Evolutionary conservation across 92 coral and sea anemone species (phyloP).

Genomic region (Phenganax stokvisi): DNA sequence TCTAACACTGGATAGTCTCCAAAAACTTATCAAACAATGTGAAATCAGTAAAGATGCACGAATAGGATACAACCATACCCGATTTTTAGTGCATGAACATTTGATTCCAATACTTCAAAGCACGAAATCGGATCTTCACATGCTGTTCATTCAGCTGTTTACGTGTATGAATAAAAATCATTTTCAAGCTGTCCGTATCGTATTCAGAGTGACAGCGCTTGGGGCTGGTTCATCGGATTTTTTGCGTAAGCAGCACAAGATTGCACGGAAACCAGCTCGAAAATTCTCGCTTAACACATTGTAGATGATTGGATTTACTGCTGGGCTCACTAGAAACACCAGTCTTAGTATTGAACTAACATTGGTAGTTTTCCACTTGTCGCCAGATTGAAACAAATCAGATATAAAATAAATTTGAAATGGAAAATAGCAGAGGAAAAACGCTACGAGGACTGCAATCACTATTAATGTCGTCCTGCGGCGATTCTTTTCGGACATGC

Average conservation of each 20-base stretch:
- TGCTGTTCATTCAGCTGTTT: no score
- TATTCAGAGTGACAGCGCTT: not conserved
- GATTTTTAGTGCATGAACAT: no score
- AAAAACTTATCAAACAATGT: no score
- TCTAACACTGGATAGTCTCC: no score
- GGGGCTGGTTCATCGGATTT: not conserved
- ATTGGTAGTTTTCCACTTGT: not conserved
- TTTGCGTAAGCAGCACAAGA: slow-evolving; percentile 13
- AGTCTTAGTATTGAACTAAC: not conserved
- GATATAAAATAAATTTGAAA: not conserved
- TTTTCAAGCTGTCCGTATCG: not conserved
- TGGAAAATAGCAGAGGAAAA: slow-evolving; percentile 6
- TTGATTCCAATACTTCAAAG: no score
- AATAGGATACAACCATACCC: no score
- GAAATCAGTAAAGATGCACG: no score
- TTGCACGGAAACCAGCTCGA: not conserved
- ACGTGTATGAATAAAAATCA: not conserved
- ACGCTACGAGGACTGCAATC: not conserved
- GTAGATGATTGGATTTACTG: not conserved
- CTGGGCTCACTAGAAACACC: not conserved
- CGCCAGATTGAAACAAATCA: not conserved
- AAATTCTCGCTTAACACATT: not conserved
- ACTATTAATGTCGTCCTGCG: slow-evolving; percentile 11
- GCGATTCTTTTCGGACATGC: slow-evolving; percentile 9
- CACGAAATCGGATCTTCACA: no score